phyloP scores from a whole-genome alignment of 2,113 vertebrate genomes.

The Leucoraja erinaceus region DNA sequence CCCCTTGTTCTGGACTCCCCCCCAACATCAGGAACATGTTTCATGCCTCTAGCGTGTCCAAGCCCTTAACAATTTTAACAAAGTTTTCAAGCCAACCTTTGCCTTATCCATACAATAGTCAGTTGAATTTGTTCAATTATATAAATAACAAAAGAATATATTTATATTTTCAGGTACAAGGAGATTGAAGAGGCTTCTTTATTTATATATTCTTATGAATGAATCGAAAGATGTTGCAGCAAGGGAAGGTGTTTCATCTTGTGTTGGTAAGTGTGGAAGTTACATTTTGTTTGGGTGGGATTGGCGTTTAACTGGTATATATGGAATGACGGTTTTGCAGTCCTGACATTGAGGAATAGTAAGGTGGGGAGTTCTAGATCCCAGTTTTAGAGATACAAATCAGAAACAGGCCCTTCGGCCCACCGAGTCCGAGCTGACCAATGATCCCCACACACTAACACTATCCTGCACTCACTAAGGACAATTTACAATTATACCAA shows the following conservation, averaged over 20 bases:
- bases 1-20: too few species aligned
- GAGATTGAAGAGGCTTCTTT: neutral
- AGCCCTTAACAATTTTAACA: too few species aligned
- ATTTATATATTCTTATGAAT: constrained; percentile 32
- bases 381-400: neutral
- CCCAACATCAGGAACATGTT: too few species aligned
- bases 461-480: too few species aligned
- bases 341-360: neutral
- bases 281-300: neutral
- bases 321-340: neutral
- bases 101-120: neutral
- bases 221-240: constrained; percentile 65
- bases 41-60: too few species aligned
- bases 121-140: neutral
- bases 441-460: too few species aligned
- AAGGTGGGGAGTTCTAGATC: neutral
- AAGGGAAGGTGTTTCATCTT: constrained; percentile 66
- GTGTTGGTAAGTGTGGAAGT: constrained; percentile 68
- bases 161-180: neutral
- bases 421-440: too few species aligned
- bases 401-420: too few species aligned
- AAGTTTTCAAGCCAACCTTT: neutral
- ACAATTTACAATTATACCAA: too few species aligned
- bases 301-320: neutral
- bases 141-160: neutral